Evolutionary conservation across 2,888 invertebrate species (phyloP).

Genomic region (Microdon myrmicae): DNA sequence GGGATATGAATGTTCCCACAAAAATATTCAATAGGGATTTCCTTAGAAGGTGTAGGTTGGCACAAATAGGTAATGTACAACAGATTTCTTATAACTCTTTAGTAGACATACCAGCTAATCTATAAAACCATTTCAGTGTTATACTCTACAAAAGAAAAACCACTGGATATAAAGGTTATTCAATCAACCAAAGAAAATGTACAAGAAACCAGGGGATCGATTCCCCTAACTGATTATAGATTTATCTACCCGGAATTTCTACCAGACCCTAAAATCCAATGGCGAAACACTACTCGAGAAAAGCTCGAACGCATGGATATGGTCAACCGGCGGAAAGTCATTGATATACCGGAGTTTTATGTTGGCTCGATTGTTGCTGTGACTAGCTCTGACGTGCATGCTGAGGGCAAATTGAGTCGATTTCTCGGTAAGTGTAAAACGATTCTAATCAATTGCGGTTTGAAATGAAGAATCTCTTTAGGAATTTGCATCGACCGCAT

Average conservation of each 20-base stretch:
- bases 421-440: constrained; percentile 65
- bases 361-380: constrained; percentile 93
- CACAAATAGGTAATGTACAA: constrained; percentile 42
- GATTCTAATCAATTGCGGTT: background rate
- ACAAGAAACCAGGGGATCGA: constrained; percentile 55
- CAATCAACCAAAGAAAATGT: constrained; percentile 27
- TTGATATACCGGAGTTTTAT: constrained; percentile 97
- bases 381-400: constrained; percentile 84
- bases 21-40: constrained; percentile 32
- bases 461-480: constrained; percentile 13
- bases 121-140: constrained; percentile 32
- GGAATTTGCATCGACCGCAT: constrained; percentile 90
- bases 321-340: constrained; percentile 77
- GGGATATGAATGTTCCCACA: constrained; percentile 51
- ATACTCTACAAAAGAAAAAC: constrained; percentile 48
- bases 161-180: constrained; percentile 39
- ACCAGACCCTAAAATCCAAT: constrained; percentile 82
- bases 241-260: constrained; percentile 91
- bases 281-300: constrained; percentile 84
- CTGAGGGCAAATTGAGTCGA: constrained; percentile 82
- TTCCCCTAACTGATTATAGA: constrained; percentile 71
- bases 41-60: constrained; percentile 25
- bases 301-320: constrained; percentile 92
- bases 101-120: background rate
- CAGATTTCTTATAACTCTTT: background rate